A percentile compares a stretch with the other conserved stretches of the same genome.
Evolutionary conservation across 2,888 invertebrate genomes (phyloP).

Genomic region (Petrolisthes manimaculis): DNA sequence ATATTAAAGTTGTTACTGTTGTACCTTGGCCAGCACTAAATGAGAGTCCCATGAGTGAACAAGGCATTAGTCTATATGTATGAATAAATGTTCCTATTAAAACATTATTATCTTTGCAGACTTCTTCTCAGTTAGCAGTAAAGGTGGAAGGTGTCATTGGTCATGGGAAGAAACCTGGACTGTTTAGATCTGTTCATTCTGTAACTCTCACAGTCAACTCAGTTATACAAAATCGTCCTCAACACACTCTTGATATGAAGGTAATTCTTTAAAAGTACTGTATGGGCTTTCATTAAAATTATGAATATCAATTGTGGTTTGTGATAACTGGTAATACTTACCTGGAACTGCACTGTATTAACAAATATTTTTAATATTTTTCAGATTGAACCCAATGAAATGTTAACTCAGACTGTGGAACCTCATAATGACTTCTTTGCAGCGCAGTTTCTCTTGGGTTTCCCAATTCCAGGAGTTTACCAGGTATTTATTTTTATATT

Average conservation of each 20-base stretch:
- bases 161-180: constrained; percentile 76
- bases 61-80: not conserved
- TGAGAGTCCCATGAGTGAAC: no score
- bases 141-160: constrained; percentile 92
- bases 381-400: constrained; percentile 67
- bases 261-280: constrained; percentile 7
- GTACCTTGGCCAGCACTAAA: no score
- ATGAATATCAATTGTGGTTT: no score
- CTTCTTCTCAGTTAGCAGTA: constrained; percentile 79
- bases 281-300: not conserved
- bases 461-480: constrained; percentile 71
- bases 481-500: constrained; percentile 33
- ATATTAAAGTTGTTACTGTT: no score
- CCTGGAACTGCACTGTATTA: no score
- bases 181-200: constrained; percentile 80
- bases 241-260: constrained; percentile 60
- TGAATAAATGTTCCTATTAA: not conserved
- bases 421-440: constrained; percentile 96
- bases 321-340: no score
- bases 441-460: constrained; percentile 87
- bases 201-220: constrained; percentile 81
- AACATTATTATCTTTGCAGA: constrained; percentile 31
- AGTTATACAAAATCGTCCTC: constrained; percentile 73
- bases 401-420: constrained; percentile 83
- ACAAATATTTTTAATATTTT: constrained; percentile 36